Percentiles rank a stretch among this genome's conserved stretches.
Evolutionary conservation across 2,113 vertebrate genomes (phyloP).

Genomic region (Clupea harengus): DNA sequence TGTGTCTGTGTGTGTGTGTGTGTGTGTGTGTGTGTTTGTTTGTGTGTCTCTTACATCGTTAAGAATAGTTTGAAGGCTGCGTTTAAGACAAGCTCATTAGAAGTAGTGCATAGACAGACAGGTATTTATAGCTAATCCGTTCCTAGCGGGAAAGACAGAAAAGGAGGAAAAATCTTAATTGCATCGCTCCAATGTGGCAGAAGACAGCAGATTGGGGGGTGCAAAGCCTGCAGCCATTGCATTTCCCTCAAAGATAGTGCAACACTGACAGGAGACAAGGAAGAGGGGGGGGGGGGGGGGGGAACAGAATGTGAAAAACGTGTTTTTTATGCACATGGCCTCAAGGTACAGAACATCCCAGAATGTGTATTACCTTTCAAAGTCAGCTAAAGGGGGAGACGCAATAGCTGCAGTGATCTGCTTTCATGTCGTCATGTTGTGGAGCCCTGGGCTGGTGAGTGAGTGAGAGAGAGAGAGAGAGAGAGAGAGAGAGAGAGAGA

Average conservation of each 20-base stretch:
- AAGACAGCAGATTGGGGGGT: conserved; percentile 39
- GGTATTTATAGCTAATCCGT: conserved; percentile 54
- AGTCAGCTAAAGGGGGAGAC: conserved; percentile 43
- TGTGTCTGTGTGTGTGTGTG: background rate
- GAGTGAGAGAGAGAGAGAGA: conserved; percentile 40
- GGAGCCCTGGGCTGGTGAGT: conserved; percentile 33
- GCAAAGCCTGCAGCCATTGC: conserved; percentile 52
- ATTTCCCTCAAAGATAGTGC: conserved; percentile 51
- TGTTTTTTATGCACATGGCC: conserved; percentile 51
- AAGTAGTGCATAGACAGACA: conserved; percentile 36
- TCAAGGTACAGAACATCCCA: conserved; percentile 44
- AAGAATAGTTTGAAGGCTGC: conserved; percentile 41
- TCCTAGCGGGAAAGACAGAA: conserved; percentile 48
- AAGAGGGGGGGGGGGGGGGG: background rate
- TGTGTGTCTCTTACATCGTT: conserved; percentile 38
- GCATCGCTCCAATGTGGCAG: conserved; percentile 61
- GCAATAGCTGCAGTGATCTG: conserved; percentile 44
- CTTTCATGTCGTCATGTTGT: conserved; percentile 56
- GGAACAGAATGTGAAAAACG: conserved; percentile 29
- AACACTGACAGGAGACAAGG: conserved; percentile 27
- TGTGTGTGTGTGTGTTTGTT: background rate
- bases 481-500: conserved; percentile 31
- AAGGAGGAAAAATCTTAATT: conserved; percentile 56
- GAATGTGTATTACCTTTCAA: conserved; percentile 50
- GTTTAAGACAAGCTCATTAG: conserved; percentile 55